Evolutionary conservation across 2,888 invertebrate species (phyloP).

Genomic region (Yponomeuta sedellus): DNA sequence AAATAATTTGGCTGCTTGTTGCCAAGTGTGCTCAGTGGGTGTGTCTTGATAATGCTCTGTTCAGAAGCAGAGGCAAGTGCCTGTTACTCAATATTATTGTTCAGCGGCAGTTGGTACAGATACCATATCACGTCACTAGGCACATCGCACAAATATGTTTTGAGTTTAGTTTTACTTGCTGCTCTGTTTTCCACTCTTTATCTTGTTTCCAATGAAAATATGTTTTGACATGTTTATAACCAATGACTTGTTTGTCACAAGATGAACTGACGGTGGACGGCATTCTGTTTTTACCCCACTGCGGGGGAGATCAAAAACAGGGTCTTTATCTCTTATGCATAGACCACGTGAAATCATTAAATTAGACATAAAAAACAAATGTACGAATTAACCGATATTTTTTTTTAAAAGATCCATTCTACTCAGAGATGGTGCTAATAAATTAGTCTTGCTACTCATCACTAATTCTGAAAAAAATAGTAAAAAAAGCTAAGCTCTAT

Average conservation of each 20-base stretch:
- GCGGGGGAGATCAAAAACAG: too few relatives aligned
- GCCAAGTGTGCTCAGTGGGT: slow-evolving; percentile 60
- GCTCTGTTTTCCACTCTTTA: slow-evolving; percentile 66
- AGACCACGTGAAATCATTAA: too few relatives aligned
- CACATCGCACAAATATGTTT: slow-evolving; percentile 67
- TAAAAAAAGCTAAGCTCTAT: too few relatives aligned
- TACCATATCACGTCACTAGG: slow-evolving; percentile 48
- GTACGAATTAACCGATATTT: too few relatives aligned
- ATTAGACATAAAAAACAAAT: too few relatives aligned
- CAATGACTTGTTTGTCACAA: slow-evolving; percentile 48
- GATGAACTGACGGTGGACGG: neutral
- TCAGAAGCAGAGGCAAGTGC: slow-evolving; percentile 18
- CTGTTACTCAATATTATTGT: slow-evolving; percentile 9
- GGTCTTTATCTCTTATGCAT: too few relatives aligned
- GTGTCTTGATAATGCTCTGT: slow-evolving; percentile 59
- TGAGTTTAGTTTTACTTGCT: slow-evolving; percentile 50
- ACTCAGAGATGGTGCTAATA: too few relatives aligned
- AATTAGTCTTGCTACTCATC: too few relatives aligned
- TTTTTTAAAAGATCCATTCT: too few relatives aligned
- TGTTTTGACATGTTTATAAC: slow-evolving; percentile 54
- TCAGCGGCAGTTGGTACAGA: slow-evolving; percentile 25
- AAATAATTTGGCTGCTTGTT: slow-evolving; percentile 32
- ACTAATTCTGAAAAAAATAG: too few relatives aligned
- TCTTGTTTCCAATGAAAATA: slow-evolving; percentile 69
- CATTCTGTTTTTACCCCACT: neutral